phyloP scores from a whole-genome alignment of 2,797 vertebrate genomes.

The Enteromius argenteus region DNA sequence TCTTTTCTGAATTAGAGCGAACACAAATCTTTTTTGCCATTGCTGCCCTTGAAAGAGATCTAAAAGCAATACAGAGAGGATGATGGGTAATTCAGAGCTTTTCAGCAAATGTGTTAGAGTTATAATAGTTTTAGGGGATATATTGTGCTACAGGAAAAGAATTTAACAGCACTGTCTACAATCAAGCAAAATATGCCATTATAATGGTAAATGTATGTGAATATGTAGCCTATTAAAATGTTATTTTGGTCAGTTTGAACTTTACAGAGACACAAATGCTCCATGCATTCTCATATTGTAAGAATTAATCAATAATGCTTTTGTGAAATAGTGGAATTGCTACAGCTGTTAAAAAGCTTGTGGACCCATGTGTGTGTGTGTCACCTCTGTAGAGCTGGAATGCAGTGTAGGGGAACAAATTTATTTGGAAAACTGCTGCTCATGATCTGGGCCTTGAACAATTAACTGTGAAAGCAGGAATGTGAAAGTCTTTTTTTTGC shows the following conservation, averaged over 20 bases:
- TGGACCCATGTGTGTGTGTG: not conserved
- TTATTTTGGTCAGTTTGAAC: not conserved
- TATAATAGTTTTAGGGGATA: not conserved
- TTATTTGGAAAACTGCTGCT: conserved; percentile 59
- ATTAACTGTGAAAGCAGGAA: conserved; percentile 58
- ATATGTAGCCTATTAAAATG: not conserved
- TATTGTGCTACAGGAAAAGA: not conserved
- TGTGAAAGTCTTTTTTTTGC: conserved; percentile 38
- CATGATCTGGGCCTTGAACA: conserved; percentile 53
- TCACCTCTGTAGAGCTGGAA: conserved; percentile 50
- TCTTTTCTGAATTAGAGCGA: not conserved
- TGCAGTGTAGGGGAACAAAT: conserved; percentile 46
- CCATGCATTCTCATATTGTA: not conserved
- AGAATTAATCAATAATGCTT: not conserved
- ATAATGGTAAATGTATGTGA: not conserved
- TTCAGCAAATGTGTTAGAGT: not conserved
- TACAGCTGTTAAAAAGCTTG: conserved; percentile 8
- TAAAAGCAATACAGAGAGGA: not conserved
- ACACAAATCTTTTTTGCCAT: not conserved
- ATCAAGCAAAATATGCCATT: not conserved
- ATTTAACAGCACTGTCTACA: not conserved
- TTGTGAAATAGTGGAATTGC: not conserved
- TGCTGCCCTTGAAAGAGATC: not conserved
- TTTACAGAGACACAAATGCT: not conserved
- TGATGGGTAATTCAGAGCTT: conserved; percentile 4